Evolutionary conservation across 2,888 invertebrate genomes (phyloP), one percentile per base, ranked within the genome.

Genomic region (Listrodromus nycthemerus): DNA sequence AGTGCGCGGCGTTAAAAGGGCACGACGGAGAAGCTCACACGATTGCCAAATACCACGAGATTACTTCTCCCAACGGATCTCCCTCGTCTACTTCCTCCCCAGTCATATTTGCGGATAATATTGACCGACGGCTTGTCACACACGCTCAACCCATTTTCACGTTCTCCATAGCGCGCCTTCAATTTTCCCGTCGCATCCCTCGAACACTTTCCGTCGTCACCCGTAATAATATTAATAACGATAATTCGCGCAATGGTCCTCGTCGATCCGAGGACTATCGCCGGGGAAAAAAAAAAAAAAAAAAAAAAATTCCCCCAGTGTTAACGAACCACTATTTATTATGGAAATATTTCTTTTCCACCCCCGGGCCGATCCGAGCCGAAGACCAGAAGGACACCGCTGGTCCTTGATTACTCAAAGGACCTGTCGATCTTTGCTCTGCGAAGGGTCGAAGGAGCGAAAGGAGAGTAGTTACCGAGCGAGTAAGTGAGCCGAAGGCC

Each of bases 51-150:
- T 24, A 55, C 21, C 21, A 55, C 24, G 24, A 55, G 55, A 55
- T 13, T 13, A 61, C 61, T 27, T 19, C 24, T 48, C 52, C 27
- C 58, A 37, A 33, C 45, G 41, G 33, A 52, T 71, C 65, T 74
- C 63, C 58, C 55, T 77, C 70, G 55, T 71, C 55, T 77, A 37
- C 76, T 41, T 73, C 63, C 77, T 50, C 45, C 83, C 86, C 67
- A 87, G 86, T 87, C 82, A 90, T 91, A 90, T 91, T 91, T 91
- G 90, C 90, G 85, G 89, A 91, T 90, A 89, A 90, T 91, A 90
- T 91, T 91, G 90, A 89, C 91, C 87, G 85, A 87, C 74, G 86
- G 85, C 86, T 82, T 87, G 88, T 88, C 90, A 83, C 88, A 88
- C 88, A 70, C 19, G 30, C 87, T 88, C 86, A 86, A 82, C 41